A percentile compares a stretch with the other conserved stretches of the same genome.
phyloP scores from a whole-genome alignment of 2,113 vertebrate genomes.

The Urocynchramus pylzowi region DNA sequence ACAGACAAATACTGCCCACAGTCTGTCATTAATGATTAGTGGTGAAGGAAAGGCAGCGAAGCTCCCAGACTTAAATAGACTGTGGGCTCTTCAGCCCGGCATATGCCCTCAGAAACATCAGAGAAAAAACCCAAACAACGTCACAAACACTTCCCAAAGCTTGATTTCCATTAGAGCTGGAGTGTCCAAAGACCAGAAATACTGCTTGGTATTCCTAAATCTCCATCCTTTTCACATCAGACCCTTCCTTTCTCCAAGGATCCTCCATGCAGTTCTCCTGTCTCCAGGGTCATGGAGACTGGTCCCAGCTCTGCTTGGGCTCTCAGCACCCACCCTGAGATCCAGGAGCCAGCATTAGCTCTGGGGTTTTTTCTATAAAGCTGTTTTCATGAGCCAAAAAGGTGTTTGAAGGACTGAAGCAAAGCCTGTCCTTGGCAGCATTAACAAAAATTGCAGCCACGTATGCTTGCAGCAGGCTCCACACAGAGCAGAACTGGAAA shows the following conservation, averaged over 20 bases:
- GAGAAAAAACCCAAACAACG: background rate
- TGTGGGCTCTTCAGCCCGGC: background rate
- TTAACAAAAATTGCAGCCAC: slow-evolving; percentile 50
- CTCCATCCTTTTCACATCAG: background rate
- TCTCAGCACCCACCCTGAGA: background rate
- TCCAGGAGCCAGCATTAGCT: background rate
- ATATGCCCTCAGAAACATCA: background rate
- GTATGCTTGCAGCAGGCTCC: slow-evolving; percentile 49
- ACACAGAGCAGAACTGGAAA: slow-evolving; percentile 40
- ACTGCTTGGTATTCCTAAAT: background rate
- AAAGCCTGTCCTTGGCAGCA: slow-evolving; percentile 59
- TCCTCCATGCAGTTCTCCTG: background rate
- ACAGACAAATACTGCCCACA: background rate
- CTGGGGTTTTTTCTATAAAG: background rate
- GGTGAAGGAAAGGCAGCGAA: background rate
- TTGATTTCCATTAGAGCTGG: background rate
- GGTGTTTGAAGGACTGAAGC: slow-evolving; percentile 43
- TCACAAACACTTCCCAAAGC: background rate
- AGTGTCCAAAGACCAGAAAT: background rate
- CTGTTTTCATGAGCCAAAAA: slow-evolving; percentile 24
- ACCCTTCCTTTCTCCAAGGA: background rate
- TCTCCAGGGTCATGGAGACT: accelerated
- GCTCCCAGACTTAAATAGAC: background rate
- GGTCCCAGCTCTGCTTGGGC: background rate
- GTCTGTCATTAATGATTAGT: background rate